phyloP scores from a whole-genome alignment of 2,797 vertebrate genomes.

The Lithobates pipiens region DNA sequence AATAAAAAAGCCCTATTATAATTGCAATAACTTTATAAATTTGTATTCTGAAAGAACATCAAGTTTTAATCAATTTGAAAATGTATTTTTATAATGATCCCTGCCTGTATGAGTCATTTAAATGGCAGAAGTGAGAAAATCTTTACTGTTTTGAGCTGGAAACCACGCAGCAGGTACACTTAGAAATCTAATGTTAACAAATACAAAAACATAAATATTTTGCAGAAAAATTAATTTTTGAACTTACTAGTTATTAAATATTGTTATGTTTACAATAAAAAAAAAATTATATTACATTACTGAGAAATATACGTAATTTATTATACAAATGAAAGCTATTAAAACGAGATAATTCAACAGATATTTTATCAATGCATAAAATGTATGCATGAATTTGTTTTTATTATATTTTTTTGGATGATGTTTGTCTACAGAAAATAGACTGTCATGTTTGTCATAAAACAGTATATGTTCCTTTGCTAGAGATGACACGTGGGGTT shows the following conservation, averaged over 20 bases:
- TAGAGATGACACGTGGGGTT: rapidly evolving
- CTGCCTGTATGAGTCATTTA: background rate
- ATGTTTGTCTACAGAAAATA: background rate
- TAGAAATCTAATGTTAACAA: conserved; percentile 1
- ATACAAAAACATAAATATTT: background rate
- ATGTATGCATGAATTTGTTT: too few species aligned
- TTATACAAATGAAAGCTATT: background rate
- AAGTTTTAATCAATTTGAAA: conserved; percentile 29
- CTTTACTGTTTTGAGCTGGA: conserved; percentile 20
- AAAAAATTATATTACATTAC: background rate
- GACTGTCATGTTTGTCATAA: background rate
- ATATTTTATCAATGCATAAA: background rate
- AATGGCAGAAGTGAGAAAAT: conserved; percentile 6
- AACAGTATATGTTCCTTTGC: background rate
- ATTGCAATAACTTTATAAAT: conserved; percentile 6
- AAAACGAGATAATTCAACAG: conserved; percentile 4
- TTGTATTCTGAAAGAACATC: conserved; percentile 6
- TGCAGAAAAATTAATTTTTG: background rate
- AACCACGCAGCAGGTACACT: background rate
- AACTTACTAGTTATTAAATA: background rate
- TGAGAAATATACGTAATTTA: background rate
- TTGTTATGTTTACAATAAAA: background rate
- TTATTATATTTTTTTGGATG: too few species aligned
- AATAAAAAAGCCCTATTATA: conserved; percentile 14
- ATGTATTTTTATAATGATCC: conserved; percentile 21